Evolutionary conservation across 2,113 vertebrate species (phyloP), one percentile per base, ranked within the genome.

Genomic region (Dendrocopos noguchii): DNA sequence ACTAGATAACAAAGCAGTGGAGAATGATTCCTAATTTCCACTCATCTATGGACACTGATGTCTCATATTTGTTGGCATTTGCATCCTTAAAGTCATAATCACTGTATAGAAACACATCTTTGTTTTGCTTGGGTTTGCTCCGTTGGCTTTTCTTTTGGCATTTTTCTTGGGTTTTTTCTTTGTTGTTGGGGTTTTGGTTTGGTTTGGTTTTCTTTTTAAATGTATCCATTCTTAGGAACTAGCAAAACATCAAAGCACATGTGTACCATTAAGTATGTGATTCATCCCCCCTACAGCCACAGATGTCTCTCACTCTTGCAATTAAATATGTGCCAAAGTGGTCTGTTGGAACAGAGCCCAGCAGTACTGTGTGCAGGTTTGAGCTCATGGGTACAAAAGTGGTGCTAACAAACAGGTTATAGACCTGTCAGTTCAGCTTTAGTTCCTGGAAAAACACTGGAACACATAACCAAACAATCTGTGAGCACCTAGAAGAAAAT

Each of bases 261-360:
- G 36, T 3, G 15, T 92, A 77, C 73, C 25, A 12, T 53, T 36
- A 89, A 42, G 31, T 71, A 56, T 36, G 71, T 80, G 78, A 85
- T 33, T 93, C 65, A 85, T 63, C 33, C 19, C 18, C 34, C 82
- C 52, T 63, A 19, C 28, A 76, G 64, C 64, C 60, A 55, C 46
- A 56, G 59, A 63, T 63, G 55, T 66, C 44, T 83, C 68, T 88
- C 59, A 10, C 63, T 67, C 39, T 55, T 73, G 53, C 74, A 88
- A 73, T 84, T 87, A 84, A 88, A 5, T 79, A 7, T 15, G 25
- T 89, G 81, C 72, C 80, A 28, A 87, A 94, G 87, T 80, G 78
- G 52, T 74, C 64, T 96, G 28, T 60, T 95, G 91, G 92, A 96
- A 55, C 78, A 47, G 67, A 92, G 94, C 92, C 92, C 72, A 29